phyloP scores from a whole-genome alignment of 2,113 vertebrate species.

The Cinclus cinclus region DNA sequence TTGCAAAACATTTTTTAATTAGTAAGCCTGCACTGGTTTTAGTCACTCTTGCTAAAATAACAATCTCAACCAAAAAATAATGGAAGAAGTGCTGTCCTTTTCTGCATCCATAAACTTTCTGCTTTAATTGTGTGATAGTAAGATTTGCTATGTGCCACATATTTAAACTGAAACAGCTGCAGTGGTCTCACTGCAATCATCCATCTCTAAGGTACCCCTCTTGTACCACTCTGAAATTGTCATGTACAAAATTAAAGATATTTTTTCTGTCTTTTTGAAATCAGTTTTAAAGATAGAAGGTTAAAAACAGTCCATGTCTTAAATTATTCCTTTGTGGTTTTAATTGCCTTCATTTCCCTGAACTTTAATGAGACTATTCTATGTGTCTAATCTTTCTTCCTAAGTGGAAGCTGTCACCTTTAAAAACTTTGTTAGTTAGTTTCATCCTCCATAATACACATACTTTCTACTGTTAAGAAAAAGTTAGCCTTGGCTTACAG shows the following conservation, averaged over 20 bases:
- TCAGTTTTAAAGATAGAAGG: background rate
- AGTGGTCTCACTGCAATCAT: background rate
- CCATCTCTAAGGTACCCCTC: background rate
- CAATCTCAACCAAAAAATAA: background rate
- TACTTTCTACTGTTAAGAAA: background rate
- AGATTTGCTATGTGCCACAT: background rate
- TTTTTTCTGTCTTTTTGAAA: background rate
- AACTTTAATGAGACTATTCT: background rate
- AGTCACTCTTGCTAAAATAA: background rate
- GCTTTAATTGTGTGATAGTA: background rate
- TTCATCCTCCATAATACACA: background rate
- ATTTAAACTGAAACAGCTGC: too few relatives aligned
- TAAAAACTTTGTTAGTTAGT: background rate
- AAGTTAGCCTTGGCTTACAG: background rate
- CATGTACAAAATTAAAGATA: background rate
- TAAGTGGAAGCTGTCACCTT: background rate
- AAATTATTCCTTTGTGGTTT: background rate
- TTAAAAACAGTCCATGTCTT: background rate
- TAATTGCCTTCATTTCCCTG: background rate
- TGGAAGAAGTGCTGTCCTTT: background rate
- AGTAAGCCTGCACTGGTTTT: background rate
- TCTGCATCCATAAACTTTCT: background rate
- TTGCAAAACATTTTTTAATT: background rate
- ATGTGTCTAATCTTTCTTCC: background rate
- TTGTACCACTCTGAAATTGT: background rate